Evolutionary conservation across 2,113 vertebrate species (phyloP), one percentile per base, ranked within the genome.

Genomic region (Vulpes lagopus): DNA sequence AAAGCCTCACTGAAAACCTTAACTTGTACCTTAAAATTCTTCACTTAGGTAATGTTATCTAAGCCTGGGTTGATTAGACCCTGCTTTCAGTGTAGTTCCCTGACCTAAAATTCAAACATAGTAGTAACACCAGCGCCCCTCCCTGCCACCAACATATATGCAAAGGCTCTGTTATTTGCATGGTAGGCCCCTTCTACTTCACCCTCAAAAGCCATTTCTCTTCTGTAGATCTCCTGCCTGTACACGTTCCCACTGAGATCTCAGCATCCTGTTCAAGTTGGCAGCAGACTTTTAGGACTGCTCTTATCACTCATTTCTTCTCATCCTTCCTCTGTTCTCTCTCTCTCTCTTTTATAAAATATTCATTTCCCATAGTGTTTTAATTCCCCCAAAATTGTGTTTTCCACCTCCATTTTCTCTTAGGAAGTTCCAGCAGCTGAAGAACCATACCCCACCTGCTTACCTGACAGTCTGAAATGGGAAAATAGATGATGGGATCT

Each of bases 381-480:
- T 57, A 62, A 0, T 30, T 74, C 51, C 35, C 22, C 38, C 22
- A 59, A 82, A 43, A 49, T 20, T 49, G n/a, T 62, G 73, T 69
- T 73, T 80, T 79, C 67, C 43, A 27, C 62, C 32, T 92, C 11
- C 2, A 49, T 82, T 91, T 92, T 55, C 57, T 62, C 35, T 84
- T 84, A 88, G 43, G 49, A 87, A 95, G 30, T 82, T 86, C 3
- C 5, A 91, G 38, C 19, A 55, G 27, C 35, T 64, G 4, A 95
- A 93, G 95, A 90, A 23, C 38, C 57, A 95, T n/a, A 84, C 53
- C 82, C 87, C 82, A 10, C 92, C 82, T 93, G 55, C 89, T 97
- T 98, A 98, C 96, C 96, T 96, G 90, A 92, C 74, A 93, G 27
- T 95, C 85, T 96, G 65, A 94, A 96, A 71, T 96, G 79, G 78